Conservation (phyloP, 2,797 vertebrate species). For the Rhadinocentrus ornatus region DNA sequence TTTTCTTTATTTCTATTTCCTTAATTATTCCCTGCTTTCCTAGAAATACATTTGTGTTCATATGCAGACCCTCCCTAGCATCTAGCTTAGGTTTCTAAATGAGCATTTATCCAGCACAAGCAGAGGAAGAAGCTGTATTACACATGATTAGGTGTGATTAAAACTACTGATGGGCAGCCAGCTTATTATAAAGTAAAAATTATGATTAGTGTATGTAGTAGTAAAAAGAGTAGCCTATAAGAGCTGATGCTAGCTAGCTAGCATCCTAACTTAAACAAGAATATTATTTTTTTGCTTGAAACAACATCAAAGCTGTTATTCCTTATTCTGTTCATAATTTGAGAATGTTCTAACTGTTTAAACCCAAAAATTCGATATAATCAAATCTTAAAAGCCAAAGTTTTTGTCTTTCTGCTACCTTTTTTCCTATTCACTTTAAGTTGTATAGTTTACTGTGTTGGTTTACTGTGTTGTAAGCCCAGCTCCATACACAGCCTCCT, state of each 20-base stretch:
- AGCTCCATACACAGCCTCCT: constrained; percentile 44
- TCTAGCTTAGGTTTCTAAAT: too few relatives aligned
- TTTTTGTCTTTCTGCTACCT: background rate
- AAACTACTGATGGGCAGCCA: too few relatives aligned
- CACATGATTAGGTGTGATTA: too few relatives aligned
- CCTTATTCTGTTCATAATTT: background rate
- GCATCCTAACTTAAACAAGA: background rate
- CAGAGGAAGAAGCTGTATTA: too few relatives aligned
- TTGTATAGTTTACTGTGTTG: constrained; percentile 2
- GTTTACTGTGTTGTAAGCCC: constrained; percentile 40
- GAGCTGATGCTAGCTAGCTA: background rate
- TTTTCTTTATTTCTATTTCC: too few relatives aligned
- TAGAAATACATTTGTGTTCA: too few relatives aligned
- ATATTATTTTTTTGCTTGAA: background rate
- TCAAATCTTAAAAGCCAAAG: background rate
- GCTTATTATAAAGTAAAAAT: too few relatives aligned
- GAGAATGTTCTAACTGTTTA: background rate
- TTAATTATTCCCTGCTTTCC: too few relatives aligned
- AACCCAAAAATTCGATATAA: background rate
- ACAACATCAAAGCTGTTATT: background rate
- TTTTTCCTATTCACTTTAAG: background rate
- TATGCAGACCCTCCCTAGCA: too few relatives aligned
- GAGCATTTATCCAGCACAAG: too few relatives aligned
- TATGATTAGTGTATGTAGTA: background rate
- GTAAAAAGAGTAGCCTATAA: background rate